Base-by-base conservation (phyloP, 2,113 vertebrate species). In the Axis porcinus region DNA sequence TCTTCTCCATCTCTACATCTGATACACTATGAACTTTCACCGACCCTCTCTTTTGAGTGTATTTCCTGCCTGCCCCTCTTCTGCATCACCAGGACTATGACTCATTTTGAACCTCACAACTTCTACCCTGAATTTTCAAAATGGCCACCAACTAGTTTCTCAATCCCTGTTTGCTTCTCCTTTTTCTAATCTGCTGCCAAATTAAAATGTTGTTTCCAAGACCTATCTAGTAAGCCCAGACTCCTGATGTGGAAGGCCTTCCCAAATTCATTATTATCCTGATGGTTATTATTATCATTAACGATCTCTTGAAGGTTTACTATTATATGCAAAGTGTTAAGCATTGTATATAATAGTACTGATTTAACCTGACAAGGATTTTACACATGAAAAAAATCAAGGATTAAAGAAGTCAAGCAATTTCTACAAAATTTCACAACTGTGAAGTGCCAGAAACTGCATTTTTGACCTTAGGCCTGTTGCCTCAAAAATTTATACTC, bases 201-300 rank as follows among this genome's bases (percentile, higher is more conserved):
- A 97, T 93, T 87, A 79, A 85, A 91, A 70, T 12, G 16, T 76
- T 87, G 54, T 89, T 96, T 88, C 21, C 33, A 55, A 45, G 55
- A 33, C 43, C 52, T 93, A 45, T n/a, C 43, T 70, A 78, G 64
- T 62, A 91, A 81, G 13, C 2, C 17, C 62, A 95, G 92, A 88
- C 12, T 87, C 43, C 64, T 95, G 47, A 19, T 57, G 85, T n/a
- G 54, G 89, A 89, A 95, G 15, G 17, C 8, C n/a, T 84, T 84
- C 40, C 5, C 17, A 96, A 92, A 79, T 89, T 92, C 62, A 86
- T 67, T 94, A 91, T 85, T 85, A 92, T 78, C 40, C 40, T 90
- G 21, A 74, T 45, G 27, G 40, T 45, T 95, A 90, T 82, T 52
- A 40, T 84, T 86, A 78, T 81, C 19, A 84, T 50, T 70, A 83